phyloP scores from a whole-genome alignment of 2,113 vertebrate genomes.

The Eleginops maclovinus region DNA sequence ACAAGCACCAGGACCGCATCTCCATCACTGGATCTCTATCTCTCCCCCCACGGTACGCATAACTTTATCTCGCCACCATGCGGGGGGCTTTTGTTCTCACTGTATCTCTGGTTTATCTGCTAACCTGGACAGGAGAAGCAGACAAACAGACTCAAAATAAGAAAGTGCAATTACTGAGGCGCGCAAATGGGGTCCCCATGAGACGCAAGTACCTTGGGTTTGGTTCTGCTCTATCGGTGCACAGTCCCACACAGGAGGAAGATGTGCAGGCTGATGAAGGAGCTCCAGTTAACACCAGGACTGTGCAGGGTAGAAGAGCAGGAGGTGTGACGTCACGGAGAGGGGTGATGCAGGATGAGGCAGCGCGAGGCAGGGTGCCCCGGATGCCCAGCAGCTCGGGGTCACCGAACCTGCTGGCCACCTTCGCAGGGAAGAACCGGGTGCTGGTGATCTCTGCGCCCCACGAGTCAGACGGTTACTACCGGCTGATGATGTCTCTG shows the following conservation, averaged over 20 bases:
- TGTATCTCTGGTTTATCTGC: constrained; percentile 82
- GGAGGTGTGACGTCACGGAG: constrained; percentile 51
- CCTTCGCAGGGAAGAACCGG: constrained; percentile 94
- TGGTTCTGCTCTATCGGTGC: constrained; percentile 68
- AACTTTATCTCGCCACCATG: constrained; percentile 52
- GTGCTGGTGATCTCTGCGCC: constrained; percentile 96
- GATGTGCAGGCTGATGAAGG: constrained; percentile 72
- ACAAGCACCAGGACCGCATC: constrained; percentile 40
- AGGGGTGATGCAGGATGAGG: constrained; percentile 85
- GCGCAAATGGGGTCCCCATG: constrained; percentile 21
- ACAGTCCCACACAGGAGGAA: constrained; percentile 33
- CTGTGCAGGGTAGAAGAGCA: constrained; percentile 26
- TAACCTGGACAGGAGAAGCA: constrained; percentile 82
- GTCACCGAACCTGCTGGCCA: constrained; percentile 93
- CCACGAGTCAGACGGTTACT: constrained; percentile 95
- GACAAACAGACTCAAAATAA: constrained; percentile 54
- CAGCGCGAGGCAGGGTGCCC: constrained; percentile 78
- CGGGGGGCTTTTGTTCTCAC: constrained; percentile 76
- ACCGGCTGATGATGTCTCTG: constrained; percentile 97
- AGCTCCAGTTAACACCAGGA: constrained; percentile 6
- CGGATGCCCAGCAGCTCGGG: constrained; percentile 88
- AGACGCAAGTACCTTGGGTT: constrained; percentile 50
- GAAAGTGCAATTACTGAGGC: constrained; percentile 36
- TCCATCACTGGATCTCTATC: constrained; percentile 35
- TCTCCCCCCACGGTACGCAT: background rate